phyloP scores from a whole-genome alignment of 2,113 vertebrate genomes.

The Genyomyrus donnyi region DNA sequence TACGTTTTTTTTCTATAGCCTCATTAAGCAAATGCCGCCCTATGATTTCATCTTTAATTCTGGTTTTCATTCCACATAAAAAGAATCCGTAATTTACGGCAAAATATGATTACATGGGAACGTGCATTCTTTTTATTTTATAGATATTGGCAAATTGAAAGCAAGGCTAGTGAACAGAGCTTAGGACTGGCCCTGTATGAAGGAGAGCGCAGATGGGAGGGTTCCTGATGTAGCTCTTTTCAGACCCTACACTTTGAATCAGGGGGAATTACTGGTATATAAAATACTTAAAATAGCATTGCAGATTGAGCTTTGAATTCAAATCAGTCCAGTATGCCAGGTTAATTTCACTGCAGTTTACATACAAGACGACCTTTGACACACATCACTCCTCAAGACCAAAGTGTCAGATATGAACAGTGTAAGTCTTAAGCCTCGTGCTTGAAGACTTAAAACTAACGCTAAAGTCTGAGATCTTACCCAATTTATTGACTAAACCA shows the following conservation, averaged over 20 bases:
- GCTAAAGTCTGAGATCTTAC: neutral
- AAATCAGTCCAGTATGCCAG: neutral
- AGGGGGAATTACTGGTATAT: neutral
- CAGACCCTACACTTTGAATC: neutral
- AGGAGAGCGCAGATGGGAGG: neutral
- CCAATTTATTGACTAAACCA: neutral
- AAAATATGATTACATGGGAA: neutral
- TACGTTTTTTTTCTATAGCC: neutral
- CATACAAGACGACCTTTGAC: neutral
- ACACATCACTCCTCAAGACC: neutral
- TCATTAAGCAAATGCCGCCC: neutral
- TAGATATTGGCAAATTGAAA: conserved; percentile 7
- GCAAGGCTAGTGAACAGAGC: neutral
- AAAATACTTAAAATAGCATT: neutral
- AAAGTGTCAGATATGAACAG: neutral
- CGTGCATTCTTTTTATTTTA: neutral
- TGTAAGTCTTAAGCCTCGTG: neutral
- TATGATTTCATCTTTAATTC: conserved; percentile 2
- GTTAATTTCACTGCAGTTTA: neutral
- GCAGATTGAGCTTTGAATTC: neutral
- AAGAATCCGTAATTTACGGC: neutral
- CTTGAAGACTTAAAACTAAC: neutral
- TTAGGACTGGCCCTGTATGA: neutral
- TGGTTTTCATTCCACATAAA: neutral
- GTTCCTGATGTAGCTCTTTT: neutral